phyloP scores from a whole-genome alignment of 2,797 vertebrate species.

The Cottoperca gobio region DNA sequence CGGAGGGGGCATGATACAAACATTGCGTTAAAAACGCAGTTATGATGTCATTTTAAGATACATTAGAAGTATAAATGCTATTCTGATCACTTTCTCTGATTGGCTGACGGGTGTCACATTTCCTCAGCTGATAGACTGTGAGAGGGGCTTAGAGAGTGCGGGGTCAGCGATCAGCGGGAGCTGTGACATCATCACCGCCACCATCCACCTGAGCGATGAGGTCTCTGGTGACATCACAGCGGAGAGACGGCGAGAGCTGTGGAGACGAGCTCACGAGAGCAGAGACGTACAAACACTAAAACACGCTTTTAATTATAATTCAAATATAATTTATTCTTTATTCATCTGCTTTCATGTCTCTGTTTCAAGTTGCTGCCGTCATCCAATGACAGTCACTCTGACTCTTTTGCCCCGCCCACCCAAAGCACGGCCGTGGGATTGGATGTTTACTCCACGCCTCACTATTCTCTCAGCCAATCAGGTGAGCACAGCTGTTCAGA shows the following conservation, averaged over 20 bases:
- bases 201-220: conserved; percentile 45
- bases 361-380: conserved; percentile 27
- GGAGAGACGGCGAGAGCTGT: conserved; percentile 52
- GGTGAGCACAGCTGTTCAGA: conserved; percentile 45
- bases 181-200: conserved; percentile 42
- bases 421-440: conserved; percentile 56
- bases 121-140: conserved; percentile 76
- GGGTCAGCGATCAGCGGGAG: conserved; percentile 39
- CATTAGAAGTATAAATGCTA: too few species aligned
- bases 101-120: conserved; percentile 48
- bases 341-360: not conserved
- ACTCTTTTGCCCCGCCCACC: conserved; percentile 49
- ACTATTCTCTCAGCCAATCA: conserved; percentile 71
- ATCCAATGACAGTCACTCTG: conserved; percentile 48
- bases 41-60: too few species aligned
- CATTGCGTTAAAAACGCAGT: too few species aligned
- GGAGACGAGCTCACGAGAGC: conserved; percentile 43
- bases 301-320: too few species aligned
- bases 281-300: conserved; percentile 17
- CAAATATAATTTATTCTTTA: too few species aligned
- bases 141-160: conserved; percentile 40
- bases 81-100: not conserved
- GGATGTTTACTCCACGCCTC: conserved; percentile 38
- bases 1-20: too few species aligned
- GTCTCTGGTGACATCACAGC: conserved; percentile 50